These are phyloP conservation scores for Megaceryle torquata DNA, from an alignment of 2,113 vertebrate genomes.

Conservation along the genomic window DNA sequence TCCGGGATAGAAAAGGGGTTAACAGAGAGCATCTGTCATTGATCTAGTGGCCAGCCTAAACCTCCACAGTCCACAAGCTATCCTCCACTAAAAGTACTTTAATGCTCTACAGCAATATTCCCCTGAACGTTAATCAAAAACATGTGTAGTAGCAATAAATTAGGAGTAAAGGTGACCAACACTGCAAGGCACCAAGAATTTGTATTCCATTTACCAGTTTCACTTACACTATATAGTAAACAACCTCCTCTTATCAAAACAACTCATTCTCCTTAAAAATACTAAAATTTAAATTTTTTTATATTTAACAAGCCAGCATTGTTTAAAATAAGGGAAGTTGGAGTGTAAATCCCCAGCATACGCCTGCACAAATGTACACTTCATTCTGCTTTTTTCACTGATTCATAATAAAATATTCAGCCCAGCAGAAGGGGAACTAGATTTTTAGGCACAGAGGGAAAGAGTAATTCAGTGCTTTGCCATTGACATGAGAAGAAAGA, in stretches of 20 bases:
- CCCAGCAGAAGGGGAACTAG: slow-evolving; percentile 42
- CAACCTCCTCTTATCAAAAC: slow-evolving; percentile 33
- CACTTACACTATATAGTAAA: slow-evolving; percentile 4
- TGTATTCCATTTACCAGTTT: not conserved
- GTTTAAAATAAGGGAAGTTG: slow-evolving; percentile 55
- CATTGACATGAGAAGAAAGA: slow-evolving; percentile 31
- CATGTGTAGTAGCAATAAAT: not conserved
- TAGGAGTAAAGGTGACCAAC: not conserved
- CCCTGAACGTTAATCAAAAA: not conserved
- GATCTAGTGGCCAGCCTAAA: not conserved
- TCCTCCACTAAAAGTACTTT: not conserved
- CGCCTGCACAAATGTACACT: slow-evolving; percentile 19
- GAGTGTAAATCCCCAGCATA: slow-evolving; percentile 52
- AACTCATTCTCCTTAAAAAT: not conserved
- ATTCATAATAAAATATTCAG: slow-evolving; percentile 48
- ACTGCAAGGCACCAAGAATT: not conserved
- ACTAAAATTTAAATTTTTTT: slow-evolving; percentile 17
- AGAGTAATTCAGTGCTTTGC: not conserved
- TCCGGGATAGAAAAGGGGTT: not conserved
- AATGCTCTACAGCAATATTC: not conserved
- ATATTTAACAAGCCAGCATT: slow-evolving; percentile 43
- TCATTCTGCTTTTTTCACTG: slow-evolving; percentile 64
- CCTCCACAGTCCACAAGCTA: not conserved
- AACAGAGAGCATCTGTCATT: not conserved
- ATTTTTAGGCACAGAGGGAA: slow-evolving; percentile 1